Evolutionary conservation across 92 coral and sea anemone genomes (phyloP), one percentile per base, ranked within the genome.

Genomic region (Palythoa heliodiscus): DNA sequence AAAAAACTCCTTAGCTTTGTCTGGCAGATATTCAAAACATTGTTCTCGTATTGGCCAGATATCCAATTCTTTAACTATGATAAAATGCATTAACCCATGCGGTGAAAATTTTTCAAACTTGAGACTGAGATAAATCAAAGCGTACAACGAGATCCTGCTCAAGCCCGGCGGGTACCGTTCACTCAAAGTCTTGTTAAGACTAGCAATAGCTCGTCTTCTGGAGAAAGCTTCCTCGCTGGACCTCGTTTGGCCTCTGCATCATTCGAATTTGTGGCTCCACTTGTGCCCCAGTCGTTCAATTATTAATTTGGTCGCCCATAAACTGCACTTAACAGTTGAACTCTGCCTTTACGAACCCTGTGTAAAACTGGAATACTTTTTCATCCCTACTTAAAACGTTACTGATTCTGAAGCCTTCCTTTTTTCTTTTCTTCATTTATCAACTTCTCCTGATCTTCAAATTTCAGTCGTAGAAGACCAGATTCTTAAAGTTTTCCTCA

Each of bases 291-390:
- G 85, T 88, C 77, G 52, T 74, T 43, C 4, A 82, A 83, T 52
- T 76, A 71, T 22, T 83, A 67, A 83, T 77, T 68, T 69, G 88
- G 16, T 83, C 74, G 24, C 91, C 91, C 29, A 84, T 24, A 52
- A 77, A 77, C 19, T 84, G 68, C 22, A 76, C 19, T 11, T 77
- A 76, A 35, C 87, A 83, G 84, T 17, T 75, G 83, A 87, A 87
- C 77, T 90, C 90, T 50, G 75, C 90, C 52, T 87, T 35, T 48
- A 50, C 20, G 64, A 90, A 90, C 13, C 86, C 89, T 8, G 91
- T 87, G 24, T 83, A 90, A 83, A 87, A 87, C 24, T 90, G 84
- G 50, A 90, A 87, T 2, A 87, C 77, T 66, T 83, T 83, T 25
- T 55, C 50, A 50, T 87, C 86, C 64, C 77, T 78, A 2, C 76